Evolutionary conservation across 2,888 invertebrate species (phyloP).

Genomic region (Scaeva pyrastri): DNA sequence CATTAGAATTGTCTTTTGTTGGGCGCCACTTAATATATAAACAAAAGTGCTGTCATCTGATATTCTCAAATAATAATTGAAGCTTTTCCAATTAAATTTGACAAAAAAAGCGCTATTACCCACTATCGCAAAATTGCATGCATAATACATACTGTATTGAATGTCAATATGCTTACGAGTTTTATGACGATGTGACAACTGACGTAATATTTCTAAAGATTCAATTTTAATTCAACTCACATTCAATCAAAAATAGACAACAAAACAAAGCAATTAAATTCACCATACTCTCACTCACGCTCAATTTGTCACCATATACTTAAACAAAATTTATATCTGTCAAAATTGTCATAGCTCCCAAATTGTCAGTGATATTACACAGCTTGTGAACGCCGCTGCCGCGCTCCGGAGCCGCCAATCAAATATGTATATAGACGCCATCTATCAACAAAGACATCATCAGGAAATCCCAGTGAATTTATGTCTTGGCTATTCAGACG

Average conservation of each 20-base stretch:
- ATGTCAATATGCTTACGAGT: not conserved
- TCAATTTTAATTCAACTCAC: not conserved
- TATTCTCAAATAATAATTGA: not conserved
- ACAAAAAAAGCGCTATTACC: not conserved
- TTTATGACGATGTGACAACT: too few species aligned
- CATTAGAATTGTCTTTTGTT: not conserved
- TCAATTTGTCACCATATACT: not conserved
- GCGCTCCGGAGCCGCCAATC: not conserved
- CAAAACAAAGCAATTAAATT: constrained; percentile 27
- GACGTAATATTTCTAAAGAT: not conserved
- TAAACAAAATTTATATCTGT: not conserved
- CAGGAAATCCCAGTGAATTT: not conserved
- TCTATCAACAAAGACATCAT: not conserved
- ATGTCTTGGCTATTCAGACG: not conserved
- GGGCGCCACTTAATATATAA: constrained; percentile 21
- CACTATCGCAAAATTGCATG: too few species aligned
- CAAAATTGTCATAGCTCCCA: not conserved
- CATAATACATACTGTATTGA: not conserved
- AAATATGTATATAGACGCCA: constrained; percentile 18
- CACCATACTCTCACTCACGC: not conserved
- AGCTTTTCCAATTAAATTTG: constrained; percentile 1
- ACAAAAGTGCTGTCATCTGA: constrained; percentile 5
- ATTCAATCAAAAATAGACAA: not conserved
- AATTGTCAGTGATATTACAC: not conserved
- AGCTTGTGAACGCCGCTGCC: not conserved